Conservation (phyloP, 1,140 invertebrate genomes). For the Aphis craccivora region DNA sequence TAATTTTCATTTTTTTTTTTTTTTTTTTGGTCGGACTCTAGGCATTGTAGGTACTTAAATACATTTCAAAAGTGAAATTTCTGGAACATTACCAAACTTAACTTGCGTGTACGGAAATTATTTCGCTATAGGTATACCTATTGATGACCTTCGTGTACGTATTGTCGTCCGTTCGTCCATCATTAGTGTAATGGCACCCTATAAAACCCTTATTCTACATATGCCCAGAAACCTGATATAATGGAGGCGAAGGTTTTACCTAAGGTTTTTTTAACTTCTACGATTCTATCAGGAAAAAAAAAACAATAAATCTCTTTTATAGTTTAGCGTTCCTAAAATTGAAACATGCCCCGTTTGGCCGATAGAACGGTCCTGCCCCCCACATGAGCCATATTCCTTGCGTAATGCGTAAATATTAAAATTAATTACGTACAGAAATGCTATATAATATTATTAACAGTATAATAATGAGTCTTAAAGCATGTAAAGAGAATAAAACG, state of each 20-base stretch:
- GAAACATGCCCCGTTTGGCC: background rate
- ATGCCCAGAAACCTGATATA: background rate
- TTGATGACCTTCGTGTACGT: background rate
- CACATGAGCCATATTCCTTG: background rate
- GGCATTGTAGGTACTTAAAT: background rate
- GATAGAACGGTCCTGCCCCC: background rate
- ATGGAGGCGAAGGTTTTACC: background rate
- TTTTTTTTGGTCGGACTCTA: background rate
- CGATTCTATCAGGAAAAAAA: background rate
- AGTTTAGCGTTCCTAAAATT: background rate
- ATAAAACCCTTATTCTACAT: background rate
- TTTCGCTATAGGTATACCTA: background rate
- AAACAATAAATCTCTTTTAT: background rate
- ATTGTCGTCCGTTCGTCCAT: background rate
- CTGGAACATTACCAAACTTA: background rate
- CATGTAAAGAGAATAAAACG: background rate
- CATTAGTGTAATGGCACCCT: background rate
- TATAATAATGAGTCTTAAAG: background rate
- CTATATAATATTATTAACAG: background rate
- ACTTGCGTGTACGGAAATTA: background rate
- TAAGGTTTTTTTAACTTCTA: background rate
- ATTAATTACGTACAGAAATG: background rate
- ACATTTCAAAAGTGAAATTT: constrained; percentile 18
- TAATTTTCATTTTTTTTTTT: background rate
- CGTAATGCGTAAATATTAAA: background rate